Evolutionary conservation across 1,140 invertebrate genomes (phyloP).

Genomic region (Drosophila aff.): DNA sequence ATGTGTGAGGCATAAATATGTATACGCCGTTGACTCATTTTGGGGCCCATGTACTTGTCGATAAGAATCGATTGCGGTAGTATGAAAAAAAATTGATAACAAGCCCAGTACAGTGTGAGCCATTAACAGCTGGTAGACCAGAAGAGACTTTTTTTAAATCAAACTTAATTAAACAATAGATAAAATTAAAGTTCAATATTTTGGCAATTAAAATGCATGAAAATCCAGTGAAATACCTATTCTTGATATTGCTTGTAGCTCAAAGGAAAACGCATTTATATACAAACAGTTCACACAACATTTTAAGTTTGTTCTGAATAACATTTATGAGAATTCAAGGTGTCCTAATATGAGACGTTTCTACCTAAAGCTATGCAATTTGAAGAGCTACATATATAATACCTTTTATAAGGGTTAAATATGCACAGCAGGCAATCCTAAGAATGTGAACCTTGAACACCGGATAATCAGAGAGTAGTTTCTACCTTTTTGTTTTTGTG

Average conservation of each 20-base stretch:
- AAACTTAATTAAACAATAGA: neutral
- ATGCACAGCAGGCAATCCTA: too few relatives aligned
- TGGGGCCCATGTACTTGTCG: slow-evolving; percentile 9
- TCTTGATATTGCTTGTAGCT: neutral
- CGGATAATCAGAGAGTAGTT: neutral
- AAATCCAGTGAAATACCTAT: neutral
- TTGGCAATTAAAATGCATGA: too few relatives aligned
- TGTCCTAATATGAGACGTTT: too few relatives aligned
- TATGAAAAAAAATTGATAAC: slow-evolving; percentile 11
- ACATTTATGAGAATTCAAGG: neutral
- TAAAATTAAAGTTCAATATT: too few relatives aligned
- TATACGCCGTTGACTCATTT: slow-evolving; percentile 26
- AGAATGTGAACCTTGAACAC: slow-evolving; percentile 3
- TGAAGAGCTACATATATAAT: too few relatives aligned
- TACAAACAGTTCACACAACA: too few relatives aligned
- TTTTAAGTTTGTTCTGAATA: neutral
- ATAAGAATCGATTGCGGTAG: slow-evolving; percentile 39
- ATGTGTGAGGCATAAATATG: slow-evolving; percentile 1
- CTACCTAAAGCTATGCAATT: too few relatives aligned
- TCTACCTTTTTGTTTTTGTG: neutral
- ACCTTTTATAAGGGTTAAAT: too few relatives aligned
- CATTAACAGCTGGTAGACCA: neutral
- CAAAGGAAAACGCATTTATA: too few relatives aligned
- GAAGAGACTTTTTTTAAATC: too few relatives aligned
- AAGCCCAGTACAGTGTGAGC: slow-evolving; percentile 7